Evolutionary conservation across 2,113 vertebrate genomes (phyloP), one percentile per base, ranked within the genome.

Genomic region (Rhodinocichla rosea): DNA sequence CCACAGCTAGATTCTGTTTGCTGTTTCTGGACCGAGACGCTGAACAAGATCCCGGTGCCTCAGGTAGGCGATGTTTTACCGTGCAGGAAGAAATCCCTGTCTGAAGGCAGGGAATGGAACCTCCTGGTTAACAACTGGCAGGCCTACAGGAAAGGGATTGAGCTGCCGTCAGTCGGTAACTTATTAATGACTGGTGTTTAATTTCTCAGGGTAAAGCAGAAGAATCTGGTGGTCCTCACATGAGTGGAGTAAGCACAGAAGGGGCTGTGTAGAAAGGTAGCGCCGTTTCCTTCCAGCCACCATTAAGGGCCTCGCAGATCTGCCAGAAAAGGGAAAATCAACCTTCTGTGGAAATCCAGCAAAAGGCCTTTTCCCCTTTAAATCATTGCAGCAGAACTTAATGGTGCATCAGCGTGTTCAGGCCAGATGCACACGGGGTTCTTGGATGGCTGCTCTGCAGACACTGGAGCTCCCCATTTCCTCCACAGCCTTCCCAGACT

Each of bases 1-100:
- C 97, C 96, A 96, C 96, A 97, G 97, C 95, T 93, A 97, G 97
- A 98, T 97, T 98, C 97, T 97, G 90, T 98, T 98, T 98, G 98
- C 98, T 98, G 97, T 98, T 98, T 98, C 98, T 98, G 98, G 98
- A 98, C 89, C 14, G 69, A 39, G 95, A 14, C 11, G 45, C 90
- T 92, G 97, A 98, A 98, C 83, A 97, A 95, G 97, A 98, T 97
- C 97, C 97, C 40, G 79, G 96, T 97, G 97, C 95, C 98, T 97
- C 97, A 98, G 97, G 98, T 98, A 98, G 97, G 97, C 67, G 92
- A 96, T 91, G 96, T 97, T 97, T 98, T 95, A 97, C 92, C 93
- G 57, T 70, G 94, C 88, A 97, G 97, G 97, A 95, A 97, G 97
- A 97, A 97, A 96, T 86, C 92, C 94, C 96, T 92, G 96, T 87